phyloP scores from a whole-genome alignment of 2,113 vertebrate genomes.

The Lycaon pictus region DNA sequence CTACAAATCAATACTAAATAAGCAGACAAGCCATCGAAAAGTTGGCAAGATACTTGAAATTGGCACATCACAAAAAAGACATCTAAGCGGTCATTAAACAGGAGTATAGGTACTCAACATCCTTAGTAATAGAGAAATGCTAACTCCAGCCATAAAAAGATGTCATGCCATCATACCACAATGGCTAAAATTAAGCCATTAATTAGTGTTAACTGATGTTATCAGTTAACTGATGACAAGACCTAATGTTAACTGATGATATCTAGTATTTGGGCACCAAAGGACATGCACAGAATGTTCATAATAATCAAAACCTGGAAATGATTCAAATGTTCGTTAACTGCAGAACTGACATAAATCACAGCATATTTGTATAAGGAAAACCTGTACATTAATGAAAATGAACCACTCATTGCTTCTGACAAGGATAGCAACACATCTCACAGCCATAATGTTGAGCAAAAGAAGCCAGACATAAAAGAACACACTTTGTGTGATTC shows the following conservation, averaged over 20 bases:
- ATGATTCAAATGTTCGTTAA: not conserved
- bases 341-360: not conserved
- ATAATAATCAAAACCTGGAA: not conserved
- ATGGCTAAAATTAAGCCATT: not conserved
- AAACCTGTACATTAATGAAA: not conserved
- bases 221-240: not conserved
- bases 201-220: too few relatives aligned
- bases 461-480: not conserved
- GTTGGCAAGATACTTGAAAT: not conserved
- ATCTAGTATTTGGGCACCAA: not conserved
- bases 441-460: not conserved
- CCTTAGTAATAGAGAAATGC: not conserved
- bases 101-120: not conserved
- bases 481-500: not conserved
- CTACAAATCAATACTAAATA: not conserved
- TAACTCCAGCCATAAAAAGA: not conserved
- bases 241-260: not conserved
- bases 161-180: not conserved
- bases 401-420: not conserved
- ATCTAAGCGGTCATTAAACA: not conserved
- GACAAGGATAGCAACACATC: not conserved
- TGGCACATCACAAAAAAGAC: not conserved
- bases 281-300: not conserved
- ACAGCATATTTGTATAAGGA: not conserved
- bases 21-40: not conserved